Evolutionary conservation across 2,113 vertebrate species (phyloP), one percentile per base, ranked within the genome.

Genomic region (Scatophagus argus): DNA sequence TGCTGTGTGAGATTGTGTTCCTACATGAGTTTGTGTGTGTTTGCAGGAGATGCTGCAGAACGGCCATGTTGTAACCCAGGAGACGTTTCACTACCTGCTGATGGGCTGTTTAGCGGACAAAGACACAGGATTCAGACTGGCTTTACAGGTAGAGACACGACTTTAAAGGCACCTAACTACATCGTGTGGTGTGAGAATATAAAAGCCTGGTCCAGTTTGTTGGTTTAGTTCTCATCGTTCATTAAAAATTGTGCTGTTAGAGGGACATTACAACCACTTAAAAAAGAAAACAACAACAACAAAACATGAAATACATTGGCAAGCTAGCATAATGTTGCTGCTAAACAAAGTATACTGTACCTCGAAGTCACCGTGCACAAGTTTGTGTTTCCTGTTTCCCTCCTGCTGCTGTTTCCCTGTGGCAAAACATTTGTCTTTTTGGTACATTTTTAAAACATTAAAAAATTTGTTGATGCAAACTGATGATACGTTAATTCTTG

Each of bases 21-120:
- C 13, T 29, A 8, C 2, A 12, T 41, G 0, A 1, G 21, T 71
- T 31, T 76, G 10, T 65, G 52, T 66, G 0, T 79, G 39, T 87
- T 58, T 89, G 13, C 54, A 99, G 98, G 98, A 99, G 90, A 96
- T 99, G 1, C 74, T 99, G 55, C 89, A 94, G 21, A 96, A 95
- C 36, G 96, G 96, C 19, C 96, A 97, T 0, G 47, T 49, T n/a
- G 87, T 92, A 27, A 98, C 96, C 29, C 95, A 94, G 2, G 95
- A 97, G 88, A 98, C 97, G 0, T 97, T 98, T 92, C 97, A 96
- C 80, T 96, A 96, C 83, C 93, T 99, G 80, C 94, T 99, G 51
- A 97, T 99, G 95, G 94, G 94, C 73, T 99, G 97, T 83, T 91
- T 97, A 85, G 96, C 94, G 79, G 96, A 99, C 85, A 96, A 92